Evolutionary conservation across 1,140 invertebrate genomes (phyloP).

Genomic region (Drosophila equinoxialis): DNA sequence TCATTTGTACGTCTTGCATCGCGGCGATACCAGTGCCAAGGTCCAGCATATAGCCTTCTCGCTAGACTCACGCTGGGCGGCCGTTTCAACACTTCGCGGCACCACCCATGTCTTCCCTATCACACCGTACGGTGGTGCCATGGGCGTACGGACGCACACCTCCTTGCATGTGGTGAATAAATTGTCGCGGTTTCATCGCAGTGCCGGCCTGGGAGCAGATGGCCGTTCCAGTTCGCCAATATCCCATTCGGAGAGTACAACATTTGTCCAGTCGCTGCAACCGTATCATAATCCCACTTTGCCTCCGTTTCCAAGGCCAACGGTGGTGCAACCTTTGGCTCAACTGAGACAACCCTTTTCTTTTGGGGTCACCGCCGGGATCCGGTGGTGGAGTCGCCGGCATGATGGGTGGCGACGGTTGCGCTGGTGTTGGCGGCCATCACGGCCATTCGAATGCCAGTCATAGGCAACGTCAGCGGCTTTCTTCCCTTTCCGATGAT

Average conservation of each 20-base stretch:
- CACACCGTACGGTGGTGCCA: conserved; percentile 97
- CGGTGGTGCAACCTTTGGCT: conserved; percentile 90
- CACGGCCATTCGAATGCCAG: conserved; percentile 35
- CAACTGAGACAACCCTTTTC: conserved; percentile 92
- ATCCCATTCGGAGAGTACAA: conserved; percentile 84
- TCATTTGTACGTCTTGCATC: conserved; percentile 97
- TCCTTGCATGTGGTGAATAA: conserved; percentile 96
- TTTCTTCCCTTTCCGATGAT: conserved; percentile 87
- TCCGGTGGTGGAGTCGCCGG: conserved; percentile 43
- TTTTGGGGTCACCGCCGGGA: conserved; percentile 81
- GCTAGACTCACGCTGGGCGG: conserved; percentile 96
- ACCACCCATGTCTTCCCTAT: conserved; percentile 99
- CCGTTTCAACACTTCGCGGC: conserved; percentile 96
- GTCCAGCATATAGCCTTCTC: conserved; percentile 95
- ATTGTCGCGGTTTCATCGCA: conserved; percentile 96
- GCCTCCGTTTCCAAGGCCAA: conserved; percentile 94
- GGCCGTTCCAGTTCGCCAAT: conserved; percentile 91
- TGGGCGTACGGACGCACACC: conserved; percentile 96
- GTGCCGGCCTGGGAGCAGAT: conserved; percentile 92
- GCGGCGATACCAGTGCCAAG: conserved; percentile 93
- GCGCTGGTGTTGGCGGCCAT: conserved; percentile 10
- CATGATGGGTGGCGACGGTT: conserved; percentile 17
- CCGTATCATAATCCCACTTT: conserved; percentile 94
- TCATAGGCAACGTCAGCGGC: conserved; percentile 85
- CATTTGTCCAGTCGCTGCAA: conserved; percentile 83